Conservation (phyloP, 2,797 vertebrate genomes). For the Vireo griseus region DNA sequence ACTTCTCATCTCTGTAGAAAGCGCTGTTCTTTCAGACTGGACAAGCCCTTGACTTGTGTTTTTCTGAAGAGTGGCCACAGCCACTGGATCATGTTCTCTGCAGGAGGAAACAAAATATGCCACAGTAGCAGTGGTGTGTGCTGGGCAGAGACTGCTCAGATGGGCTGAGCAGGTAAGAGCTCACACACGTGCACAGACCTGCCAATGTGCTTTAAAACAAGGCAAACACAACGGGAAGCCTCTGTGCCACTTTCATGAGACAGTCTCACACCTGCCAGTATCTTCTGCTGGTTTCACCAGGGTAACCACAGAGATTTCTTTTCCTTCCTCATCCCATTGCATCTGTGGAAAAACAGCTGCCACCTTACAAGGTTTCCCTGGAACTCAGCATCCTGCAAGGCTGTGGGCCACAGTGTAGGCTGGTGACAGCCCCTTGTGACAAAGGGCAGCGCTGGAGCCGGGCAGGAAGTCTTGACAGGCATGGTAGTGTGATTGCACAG, state of each 20-base stretch:
- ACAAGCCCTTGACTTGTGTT: neutral
- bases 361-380: accelerated
- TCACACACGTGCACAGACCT: accelerated
- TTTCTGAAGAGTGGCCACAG: neutral
- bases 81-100: neutral
- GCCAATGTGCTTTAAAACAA: neutral
- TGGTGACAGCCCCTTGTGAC: neutral
- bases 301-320: neutral
- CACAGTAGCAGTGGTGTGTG: neutral
- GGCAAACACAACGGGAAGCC: accelerated
- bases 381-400: neutral
- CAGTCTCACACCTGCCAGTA: neutral
- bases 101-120: neutral
- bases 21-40: neutral
- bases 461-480: accelerated
- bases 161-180: neutral
- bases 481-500: accelerated
- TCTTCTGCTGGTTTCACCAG: neutral
- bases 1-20: neutral
- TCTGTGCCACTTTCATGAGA: neutral
- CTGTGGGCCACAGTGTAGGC: accelerated
- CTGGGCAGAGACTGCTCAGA: neutral
- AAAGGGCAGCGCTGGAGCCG: accelerated
- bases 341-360: neutral
- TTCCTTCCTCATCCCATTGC: neutral